Percentiles rank a stretch among this genome's conserved stretches.
Evolutionary conservation across 1,140 invertebrate species (phyloP).

Genomic region (Hyposmocoma kahamanoa): DNA sequence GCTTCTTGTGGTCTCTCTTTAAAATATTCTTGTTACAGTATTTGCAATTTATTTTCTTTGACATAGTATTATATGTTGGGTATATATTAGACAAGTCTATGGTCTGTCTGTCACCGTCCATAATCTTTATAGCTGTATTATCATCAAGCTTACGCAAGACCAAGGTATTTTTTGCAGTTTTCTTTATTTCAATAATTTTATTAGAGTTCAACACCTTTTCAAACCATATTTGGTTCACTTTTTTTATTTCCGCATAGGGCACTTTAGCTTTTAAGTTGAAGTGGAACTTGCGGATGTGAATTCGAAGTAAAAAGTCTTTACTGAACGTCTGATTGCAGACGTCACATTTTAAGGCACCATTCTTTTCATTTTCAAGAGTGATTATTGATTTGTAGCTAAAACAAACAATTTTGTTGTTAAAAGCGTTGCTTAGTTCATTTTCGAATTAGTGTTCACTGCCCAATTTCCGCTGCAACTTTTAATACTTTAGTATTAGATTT

Average conservation of each 20-base stretch:
- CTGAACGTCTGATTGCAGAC: constrained; percentile 25
- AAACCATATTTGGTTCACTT: constrained; percentile 42
- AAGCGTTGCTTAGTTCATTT: no score
- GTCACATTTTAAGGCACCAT: constrained; percentile 11
- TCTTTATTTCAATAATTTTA: constrained; percentile 36
- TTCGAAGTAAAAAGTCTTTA: constrained; percentile 11
- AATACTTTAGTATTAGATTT: no score
- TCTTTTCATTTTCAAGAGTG: background rate
- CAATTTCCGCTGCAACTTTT: no score
- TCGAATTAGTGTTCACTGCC: no score
- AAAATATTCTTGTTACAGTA: constrained; percentile 17
- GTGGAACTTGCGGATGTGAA: constrained; percentile 33
- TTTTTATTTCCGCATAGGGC: constrained; percentile 19
- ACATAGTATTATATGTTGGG: constrained; percentile 6
- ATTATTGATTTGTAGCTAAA: background rate
- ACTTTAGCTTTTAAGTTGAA: constrained; percentile 28
- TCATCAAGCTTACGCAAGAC: constrained; percentile 23
- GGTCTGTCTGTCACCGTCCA: constrained; percentile 8
- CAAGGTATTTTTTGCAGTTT: constrained; percentile 23
- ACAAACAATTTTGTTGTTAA: no score
- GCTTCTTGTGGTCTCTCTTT: constrained; percentile 26
- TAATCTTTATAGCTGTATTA: constrained; percentile 14
- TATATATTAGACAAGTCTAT: constrained; percentile 13
- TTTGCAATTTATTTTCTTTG: constrained; percentile 3
- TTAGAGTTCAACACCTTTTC: constrained; percentile 39